Percentiles rank a stretch among this genome's conserved stretches.
Conservation (phyloP, 2,113 vertebrate species). For the Petrocephalus zakoni region DNA sequence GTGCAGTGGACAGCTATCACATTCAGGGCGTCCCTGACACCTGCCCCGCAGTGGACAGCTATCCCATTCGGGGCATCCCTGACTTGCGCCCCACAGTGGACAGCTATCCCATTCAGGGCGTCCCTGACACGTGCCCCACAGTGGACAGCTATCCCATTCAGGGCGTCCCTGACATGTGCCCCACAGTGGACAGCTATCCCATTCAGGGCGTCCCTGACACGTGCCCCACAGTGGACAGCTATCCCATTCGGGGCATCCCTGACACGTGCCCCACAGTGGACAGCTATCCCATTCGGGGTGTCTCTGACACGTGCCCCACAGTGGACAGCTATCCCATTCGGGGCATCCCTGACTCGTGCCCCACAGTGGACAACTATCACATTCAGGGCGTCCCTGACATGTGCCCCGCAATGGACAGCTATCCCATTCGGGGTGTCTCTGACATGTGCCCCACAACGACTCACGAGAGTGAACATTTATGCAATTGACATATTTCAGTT, state of each 20-base stretch:
- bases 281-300: background rate
- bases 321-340: background rate
- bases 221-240: background rate
- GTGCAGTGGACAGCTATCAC: background rate
- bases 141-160: background rate
- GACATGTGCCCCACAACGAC: background rate
- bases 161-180: no score
- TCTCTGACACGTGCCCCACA: background rate
- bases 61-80: no score
- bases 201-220: no score
- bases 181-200: no score
- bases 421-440: background rate
- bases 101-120: background rate
- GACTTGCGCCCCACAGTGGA: background rate
- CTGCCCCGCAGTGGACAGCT: no score
- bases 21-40: no score
- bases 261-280: background rate
- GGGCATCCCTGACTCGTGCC: background rate
- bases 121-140: background rate
- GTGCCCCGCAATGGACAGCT: background rate
- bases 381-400: background rate
- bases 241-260: background rate
- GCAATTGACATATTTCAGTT: background rate
- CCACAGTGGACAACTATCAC: background rate
- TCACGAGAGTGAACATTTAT: background rate